Conservation (phyloP, 2,113 vertebrate species). For the Cochlearius cochlearius region DNA sequence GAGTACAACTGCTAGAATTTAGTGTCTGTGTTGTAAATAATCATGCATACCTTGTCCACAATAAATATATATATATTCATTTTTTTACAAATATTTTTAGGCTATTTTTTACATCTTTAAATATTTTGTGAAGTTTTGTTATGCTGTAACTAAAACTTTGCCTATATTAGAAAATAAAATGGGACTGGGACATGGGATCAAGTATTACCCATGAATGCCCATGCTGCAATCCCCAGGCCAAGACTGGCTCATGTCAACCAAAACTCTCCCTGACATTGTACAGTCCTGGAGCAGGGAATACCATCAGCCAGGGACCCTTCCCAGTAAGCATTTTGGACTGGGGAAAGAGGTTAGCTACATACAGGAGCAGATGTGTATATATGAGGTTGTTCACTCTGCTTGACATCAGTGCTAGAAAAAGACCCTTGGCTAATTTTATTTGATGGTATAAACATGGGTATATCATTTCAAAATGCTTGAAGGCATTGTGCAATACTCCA, state of each 20-base stretch:
- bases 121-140: neutral
- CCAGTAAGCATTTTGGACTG: neutral
- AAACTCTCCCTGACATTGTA: neutral
- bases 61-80: neutral
- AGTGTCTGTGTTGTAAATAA: neutral
- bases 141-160: neutral
- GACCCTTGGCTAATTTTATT: neutral
- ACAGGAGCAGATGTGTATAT: neutral
- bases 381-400: neutral
- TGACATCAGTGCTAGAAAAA: neutral
- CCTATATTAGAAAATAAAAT: neutral
- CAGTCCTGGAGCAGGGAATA: neutral
- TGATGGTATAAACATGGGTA: fast-evolving
- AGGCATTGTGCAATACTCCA: neutral
- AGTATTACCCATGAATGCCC: neutral
- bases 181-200: neutral
- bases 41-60: neutral
- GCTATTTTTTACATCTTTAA: neutral
- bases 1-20: neutral
- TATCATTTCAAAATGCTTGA: neutral
- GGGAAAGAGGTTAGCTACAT: neutral
- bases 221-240: neutral
- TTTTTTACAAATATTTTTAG: too few relatives aligned
- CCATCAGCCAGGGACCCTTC: neutral
- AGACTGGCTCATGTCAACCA: neutral